Percentiles rank a stretch among this genome's conserved stretches.
phyloP scores from a whole-genome alignment of 2,797 vertebrate species.

The Bovichtus variegatus region DNA sequence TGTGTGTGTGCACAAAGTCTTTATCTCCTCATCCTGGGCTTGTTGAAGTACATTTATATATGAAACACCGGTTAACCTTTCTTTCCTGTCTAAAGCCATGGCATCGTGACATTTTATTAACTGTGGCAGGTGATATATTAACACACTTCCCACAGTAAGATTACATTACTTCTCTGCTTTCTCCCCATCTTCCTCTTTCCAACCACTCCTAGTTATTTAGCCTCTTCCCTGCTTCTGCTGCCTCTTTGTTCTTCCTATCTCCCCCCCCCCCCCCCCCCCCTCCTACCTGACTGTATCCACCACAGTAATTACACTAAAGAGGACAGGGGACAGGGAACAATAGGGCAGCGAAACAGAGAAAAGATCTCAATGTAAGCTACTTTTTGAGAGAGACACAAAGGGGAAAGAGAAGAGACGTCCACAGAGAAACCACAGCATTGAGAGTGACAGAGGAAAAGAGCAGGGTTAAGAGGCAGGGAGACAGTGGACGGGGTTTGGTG shows the following conservation, averaged over 20 bases:
- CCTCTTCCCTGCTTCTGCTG: constrained; percentile 23
- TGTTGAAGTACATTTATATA: constrained; percentile 75
- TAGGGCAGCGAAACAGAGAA: constrained; percentile 16
- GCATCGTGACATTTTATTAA: constrained; percentile 80
- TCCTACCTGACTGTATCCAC: constrained; percentile 33
- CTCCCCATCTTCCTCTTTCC: constrained; percentile 44
- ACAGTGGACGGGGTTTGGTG: constrained; percentile 4
- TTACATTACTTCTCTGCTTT: constrained; percentile 71
- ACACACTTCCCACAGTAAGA: constrained; percentile 74
- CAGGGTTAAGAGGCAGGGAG: constrained; percentile 9
- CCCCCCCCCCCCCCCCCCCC: constrained; percentile 9
- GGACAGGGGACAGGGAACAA: constrained; percentile 31
- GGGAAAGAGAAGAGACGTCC: constrained; percentile 20
- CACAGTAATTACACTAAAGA: constrained; percentile 53
- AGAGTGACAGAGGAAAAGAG: constrained; percentile 46
- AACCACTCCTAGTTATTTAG: constrained; percentile 41
- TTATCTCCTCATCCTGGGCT: constrained; percentile 67
- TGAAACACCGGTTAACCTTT: constrained; percentile 82
- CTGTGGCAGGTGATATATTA: constrained; percentile 84
- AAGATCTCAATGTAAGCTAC: constrained; percentile 31
- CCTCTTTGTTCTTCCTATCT: not conserved
- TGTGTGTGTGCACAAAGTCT: constrained; percentile 29
- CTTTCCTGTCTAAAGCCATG: constrained; percentile 67
- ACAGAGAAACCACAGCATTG: constrained; percentile 19
- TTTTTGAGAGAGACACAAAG: constrained; percentile 31